A percentile compares a stretch with the other conserved stretches of the same genome.
These are phyloP conservation scores for Lepilemur ruficaudatus DNA, from an alignment of 2,797 vertebrate species.

Conservation along the genomic window DNA sequence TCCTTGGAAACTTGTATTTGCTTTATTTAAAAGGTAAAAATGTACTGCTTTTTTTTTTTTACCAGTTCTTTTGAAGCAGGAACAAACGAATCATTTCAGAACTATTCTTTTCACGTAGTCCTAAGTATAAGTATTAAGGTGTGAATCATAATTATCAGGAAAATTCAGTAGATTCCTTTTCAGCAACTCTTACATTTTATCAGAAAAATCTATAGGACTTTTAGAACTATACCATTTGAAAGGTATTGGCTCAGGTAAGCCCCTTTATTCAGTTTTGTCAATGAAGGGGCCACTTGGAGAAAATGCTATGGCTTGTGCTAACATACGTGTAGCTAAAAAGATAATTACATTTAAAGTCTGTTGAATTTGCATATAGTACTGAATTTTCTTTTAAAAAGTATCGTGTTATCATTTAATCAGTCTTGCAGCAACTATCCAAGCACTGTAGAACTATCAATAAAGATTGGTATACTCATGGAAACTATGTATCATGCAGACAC, in stretches of 20 bases:
- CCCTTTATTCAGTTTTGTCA: background rate
- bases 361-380: background rate
- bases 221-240: background rate
- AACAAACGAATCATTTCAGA: constrained; percentile 53
- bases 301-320: background rate
- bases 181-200: background rate
- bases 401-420: background rate
- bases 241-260: background rate
- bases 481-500: background rate
- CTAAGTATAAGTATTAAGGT: background rate
- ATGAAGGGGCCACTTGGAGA: background rate
- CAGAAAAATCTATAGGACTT: background rate
- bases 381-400: background rate
- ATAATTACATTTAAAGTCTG: background rate
- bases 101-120: background rate
- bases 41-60: background rate
- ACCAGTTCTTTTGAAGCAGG: background rate
- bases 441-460: background rate
- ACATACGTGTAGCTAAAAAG: constrained; percentile 15
- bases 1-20: background rate
- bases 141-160: background rate
- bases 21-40: background rate
- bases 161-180: background rate
- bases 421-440: background rate
- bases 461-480: background rate